A percentile compares a stretch with the other conserved stretches of the same genome.
Evolutionary conservation across 2,113 vertebrate species (phyloP).

Genomic region (Gopherus evgoodei): DNA sequence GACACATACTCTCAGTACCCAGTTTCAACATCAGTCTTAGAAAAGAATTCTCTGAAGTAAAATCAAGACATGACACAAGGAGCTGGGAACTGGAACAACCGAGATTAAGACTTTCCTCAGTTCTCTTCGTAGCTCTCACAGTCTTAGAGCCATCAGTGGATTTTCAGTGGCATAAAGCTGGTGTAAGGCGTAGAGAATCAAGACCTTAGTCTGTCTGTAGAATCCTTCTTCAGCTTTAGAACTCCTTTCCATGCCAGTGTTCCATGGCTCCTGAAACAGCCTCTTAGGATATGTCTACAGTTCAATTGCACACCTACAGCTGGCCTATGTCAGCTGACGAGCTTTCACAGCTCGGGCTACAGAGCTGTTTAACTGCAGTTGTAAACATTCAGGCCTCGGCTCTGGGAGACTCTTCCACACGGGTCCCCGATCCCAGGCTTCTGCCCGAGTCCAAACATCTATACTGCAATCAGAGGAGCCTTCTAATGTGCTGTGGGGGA

Average conservation of each 20-base stretch:
- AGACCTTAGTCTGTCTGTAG: rapidly evolving
- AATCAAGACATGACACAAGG: background rate
- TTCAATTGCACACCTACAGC: background rate
- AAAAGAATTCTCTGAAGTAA: background rate
- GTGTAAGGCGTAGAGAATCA: background rate
- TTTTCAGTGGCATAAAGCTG: background rate
- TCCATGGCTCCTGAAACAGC: background rate
- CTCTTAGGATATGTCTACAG: background rate
- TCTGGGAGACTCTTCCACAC: background rate
- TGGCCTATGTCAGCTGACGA: background rate
- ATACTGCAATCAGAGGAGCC: background rate
- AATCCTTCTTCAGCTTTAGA: rapidly evolving
- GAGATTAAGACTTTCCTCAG: rapidly evolving
- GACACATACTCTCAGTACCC: background rate
- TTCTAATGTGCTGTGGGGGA: no score
- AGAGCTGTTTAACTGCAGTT: background rate
- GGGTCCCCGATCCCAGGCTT: background rate
- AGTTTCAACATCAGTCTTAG: background rate
- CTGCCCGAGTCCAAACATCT: background rate
- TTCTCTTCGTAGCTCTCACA: rapidly evolving
- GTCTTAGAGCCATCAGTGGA: rapidly evolving
- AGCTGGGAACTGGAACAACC: no score
- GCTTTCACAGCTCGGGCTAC: background rate
- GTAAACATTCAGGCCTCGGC: background rate
- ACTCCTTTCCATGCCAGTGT: background rate